Evolutionary conservation across 1,140 invertebrate species (phyloP), one percentile per base, ranked within the genome.

Genomic region (Pseudomyrmex flavicornis): DNA sequence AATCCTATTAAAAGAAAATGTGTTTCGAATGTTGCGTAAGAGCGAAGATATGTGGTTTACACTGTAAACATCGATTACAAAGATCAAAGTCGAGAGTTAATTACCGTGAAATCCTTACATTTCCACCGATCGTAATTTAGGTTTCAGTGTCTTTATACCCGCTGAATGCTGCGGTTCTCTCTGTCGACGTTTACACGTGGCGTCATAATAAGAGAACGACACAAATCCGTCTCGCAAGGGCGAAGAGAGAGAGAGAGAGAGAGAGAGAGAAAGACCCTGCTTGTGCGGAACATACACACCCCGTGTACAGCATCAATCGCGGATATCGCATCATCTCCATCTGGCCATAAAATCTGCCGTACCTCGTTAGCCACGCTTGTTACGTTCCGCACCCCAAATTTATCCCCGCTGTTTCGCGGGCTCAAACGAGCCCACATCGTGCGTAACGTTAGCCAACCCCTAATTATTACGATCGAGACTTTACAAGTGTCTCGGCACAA

Each of bases 361-460:
- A 92, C 90, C 93, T 93, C 92, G 93, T 93, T 93, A 93, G 92
- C 91, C 66, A 93, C 90, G 93, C 93, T 93, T 93, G 92, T 93
- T 93, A 93, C 89, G 87, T 88, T 87, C 83, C 85, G 86, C 89
- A 87, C 85, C 91, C 88, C 88, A 89, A 91, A 90, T 90, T 86
- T 86, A 85, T 69, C 84, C 69, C 58, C 59, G 13, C 26, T 74
- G 52, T 44, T 52, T 44, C 66, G 76, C 61, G 62, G 48, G 17
- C 26, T 66, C 84, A 73, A 82, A 85, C 73, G 83, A 85, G 70
- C 69, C 66, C 72, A 52, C 61, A 77, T 54, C 63, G 58, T 85
- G 69, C 56, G 83, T 83, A 89, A 61, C 68, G 66, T 75, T 85
- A 44, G 77, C 72, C 85, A 88, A 35, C 83, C 88, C 90, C 91